A percentile compares a stretch with the other conserved stretches of the same genome.
phyloP scores from a whole-genome alignment of 2,797 vertebrate genomes.

The Hemitrygon akajei region DNA sequence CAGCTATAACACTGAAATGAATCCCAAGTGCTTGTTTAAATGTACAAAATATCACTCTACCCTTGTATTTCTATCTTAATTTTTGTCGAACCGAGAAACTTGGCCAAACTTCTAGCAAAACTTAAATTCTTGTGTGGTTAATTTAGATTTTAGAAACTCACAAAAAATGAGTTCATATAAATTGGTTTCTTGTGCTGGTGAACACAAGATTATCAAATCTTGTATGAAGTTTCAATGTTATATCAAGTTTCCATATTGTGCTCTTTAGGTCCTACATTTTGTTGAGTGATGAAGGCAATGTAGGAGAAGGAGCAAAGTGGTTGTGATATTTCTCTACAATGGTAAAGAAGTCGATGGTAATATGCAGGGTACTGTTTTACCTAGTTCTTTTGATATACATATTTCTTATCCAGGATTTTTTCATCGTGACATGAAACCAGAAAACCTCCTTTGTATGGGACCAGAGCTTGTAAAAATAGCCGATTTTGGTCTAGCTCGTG shows the following conservation, averaged over 20 bases:
- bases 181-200: not conserved
- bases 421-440: slow-evolving; percentile 69
- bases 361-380: not conserved
- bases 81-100: not conserved
- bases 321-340: not conserved
- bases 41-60: not conserved
- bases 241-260: no score
- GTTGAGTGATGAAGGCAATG: not conserved
- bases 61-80: not conserved
- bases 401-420: slow-evolving; percentile 61
- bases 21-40: not conserved
- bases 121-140: not conserved
- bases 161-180: not conserved
- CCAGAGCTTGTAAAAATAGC: slow-evolving; percentile 73
- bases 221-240: no score
- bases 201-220: no score
- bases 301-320: not conserved
- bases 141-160: not conserved
- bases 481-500: slow-evolving; percentile 68
- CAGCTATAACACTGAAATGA: not conserved
- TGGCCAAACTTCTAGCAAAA: not conserved
- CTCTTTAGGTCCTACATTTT: not conserved
- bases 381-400: not conserved
- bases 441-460: slow-evolving; percentile 73
- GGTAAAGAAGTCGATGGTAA: not conserved